Evolutionary conservation across 2,888 invertebrate species (phyloP).

Genomic region (Tipula lateralis): DNA sequence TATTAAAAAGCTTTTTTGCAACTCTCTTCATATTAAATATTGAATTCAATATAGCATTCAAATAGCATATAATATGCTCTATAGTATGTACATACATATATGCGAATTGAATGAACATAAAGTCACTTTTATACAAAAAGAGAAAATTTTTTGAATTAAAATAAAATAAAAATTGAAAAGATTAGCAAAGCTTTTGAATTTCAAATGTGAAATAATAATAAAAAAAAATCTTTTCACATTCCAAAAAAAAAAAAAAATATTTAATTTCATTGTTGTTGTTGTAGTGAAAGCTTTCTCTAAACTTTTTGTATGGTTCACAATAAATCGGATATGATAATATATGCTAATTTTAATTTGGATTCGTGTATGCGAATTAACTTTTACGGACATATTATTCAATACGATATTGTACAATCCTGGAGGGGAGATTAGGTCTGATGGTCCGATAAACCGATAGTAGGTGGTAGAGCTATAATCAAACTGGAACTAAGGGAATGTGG

Average conservation of each 20-base stretch:
- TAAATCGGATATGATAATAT: neutral
- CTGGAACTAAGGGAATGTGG: too few relatives aligned
- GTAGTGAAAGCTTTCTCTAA: neutral
- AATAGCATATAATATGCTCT: neutral
- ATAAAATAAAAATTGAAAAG: constrained; percentile 12
- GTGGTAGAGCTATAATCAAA: too few relatives aligned
- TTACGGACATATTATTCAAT: neutral
- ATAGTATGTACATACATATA: neutral
- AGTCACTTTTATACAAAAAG: neutral
- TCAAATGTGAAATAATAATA: neutral
- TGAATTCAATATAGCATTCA: neutral
- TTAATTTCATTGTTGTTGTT: neutral
- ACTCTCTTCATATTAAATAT: neutral
- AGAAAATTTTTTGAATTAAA: neutral
- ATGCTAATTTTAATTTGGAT: neutral
- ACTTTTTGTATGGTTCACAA: neutral
- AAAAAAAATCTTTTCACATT: neutral
- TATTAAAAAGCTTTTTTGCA: neutral
- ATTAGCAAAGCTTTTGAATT: constrained; percentile 13
- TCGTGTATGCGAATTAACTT: neutral
- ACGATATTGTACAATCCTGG: too few relatives aligned
- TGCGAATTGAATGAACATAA: constrained; percentile 5
- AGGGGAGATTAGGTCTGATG: too few relatives aligned
- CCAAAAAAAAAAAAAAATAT: neutral
- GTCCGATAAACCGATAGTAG: too few relatives aligned